These are phyloP conservation scores for Drosophila arawakana DNA, from an alignment of 1,140 invertebrate species.

Conservation along the genomic window DNA sequence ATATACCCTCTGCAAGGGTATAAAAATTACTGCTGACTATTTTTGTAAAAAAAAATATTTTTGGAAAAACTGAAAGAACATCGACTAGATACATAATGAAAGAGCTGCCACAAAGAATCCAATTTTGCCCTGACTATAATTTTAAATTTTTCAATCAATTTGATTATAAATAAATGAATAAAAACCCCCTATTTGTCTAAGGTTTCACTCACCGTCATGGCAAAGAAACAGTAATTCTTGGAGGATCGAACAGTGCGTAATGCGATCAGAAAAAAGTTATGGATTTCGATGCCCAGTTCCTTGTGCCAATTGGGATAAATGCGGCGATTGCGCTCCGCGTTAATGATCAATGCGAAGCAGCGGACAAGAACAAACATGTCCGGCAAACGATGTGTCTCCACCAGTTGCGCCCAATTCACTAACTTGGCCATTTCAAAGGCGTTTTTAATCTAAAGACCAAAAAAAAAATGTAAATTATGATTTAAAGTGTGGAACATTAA, in stretches of 20 bases:
- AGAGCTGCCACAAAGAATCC: too few relatives aligned
- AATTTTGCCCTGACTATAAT: too few relatives aligned
- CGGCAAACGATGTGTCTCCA: not conserved
- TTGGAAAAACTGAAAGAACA: too few relatives aligned
- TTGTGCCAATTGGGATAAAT: slow-evolving; percentile 1
- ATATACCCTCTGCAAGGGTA: too few relatives aligned
- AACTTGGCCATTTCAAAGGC: slow-evolving; percentile 18
- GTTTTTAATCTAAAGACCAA: slow-evolving; percentile 6
- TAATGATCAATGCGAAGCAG: slow-evolving; percentile 18
- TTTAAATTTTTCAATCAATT: too few relatives aligned
- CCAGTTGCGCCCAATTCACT: slow-evolving; percentile 23
- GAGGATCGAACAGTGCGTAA: slow-evolving; percentile 6
- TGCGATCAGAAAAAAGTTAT: slow-evolving; percentile 22
- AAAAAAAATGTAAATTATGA: not conserved
- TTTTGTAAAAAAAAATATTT: too few relatives aligned
- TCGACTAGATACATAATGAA: too few relatives aligned
- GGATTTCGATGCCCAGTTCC: slow-evolving; percentile 3
- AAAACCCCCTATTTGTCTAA: too few relatives aligned
- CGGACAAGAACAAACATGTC: slow-evolving; percentile 29
- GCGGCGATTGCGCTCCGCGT: slow-evolving; percentile 9
- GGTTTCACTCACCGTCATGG: slow-evolving; percentile 27
- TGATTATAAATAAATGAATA: too few relatives aligned
- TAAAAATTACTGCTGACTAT: too few relatives aligned
- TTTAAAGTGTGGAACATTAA: not conserved
- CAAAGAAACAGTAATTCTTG: slow-evolving; percentile 2